A percentile compares a stretch with the other conserved stretches of the same genome.
phyloP scores from a whole-genome alignment of 2,797 vertebrate species.

The Streptopelia turtur region DNA sequence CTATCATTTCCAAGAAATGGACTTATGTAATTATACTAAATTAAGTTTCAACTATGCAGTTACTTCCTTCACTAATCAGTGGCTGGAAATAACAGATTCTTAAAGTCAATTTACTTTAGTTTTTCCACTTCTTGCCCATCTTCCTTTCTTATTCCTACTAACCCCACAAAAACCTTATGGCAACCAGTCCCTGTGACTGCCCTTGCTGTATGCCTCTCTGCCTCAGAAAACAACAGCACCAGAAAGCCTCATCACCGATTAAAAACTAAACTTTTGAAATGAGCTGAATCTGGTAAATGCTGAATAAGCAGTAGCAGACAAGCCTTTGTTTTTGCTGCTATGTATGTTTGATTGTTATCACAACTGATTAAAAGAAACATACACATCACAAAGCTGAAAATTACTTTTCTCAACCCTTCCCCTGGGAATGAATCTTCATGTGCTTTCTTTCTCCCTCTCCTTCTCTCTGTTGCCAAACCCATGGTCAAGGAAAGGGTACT shows the following conservation, averaged over 20 bases:
- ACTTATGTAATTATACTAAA: neutral
- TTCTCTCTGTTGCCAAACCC: neutral
- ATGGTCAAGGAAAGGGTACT: neutral
- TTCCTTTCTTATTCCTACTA: neutral
- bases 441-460: neutral
- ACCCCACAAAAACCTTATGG: neutral
- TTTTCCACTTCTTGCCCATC: neutral
- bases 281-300: neutral
- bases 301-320: neutral
- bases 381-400: neutral
- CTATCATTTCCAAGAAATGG: neutral
- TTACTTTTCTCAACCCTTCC: neutral
- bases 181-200: neutral
- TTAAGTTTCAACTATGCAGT: neutral
- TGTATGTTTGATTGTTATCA: neutral
- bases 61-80: neutral
- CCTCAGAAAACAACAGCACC: neutral
- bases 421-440: neutral
- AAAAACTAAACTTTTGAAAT: neutral
- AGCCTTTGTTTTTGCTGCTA: neutral
- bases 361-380: neutral
- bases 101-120: neutral
- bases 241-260: neutral
- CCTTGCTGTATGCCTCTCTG: neutral
- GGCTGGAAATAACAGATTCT: neutral